A percentile compares a stretch with the other conserved stretches of the same genome.
Evolutionary conservation across 2,797 vertebrate genomes (phyloP).

Genomic region (Acrossocheilus wenchowensis): DNA sequence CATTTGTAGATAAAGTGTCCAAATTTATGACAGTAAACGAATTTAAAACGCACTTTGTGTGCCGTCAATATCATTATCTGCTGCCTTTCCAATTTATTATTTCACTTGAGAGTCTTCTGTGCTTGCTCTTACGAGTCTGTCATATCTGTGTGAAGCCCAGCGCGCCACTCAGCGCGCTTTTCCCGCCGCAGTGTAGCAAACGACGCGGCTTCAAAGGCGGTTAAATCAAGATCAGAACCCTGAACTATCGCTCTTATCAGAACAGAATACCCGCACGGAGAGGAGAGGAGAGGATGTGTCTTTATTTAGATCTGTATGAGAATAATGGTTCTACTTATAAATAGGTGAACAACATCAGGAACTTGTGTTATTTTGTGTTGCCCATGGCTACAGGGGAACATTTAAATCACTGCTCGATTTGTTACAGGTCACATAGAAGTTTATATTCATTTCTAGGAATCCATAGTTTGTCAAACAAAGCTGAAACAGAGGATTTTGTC

Average conservation of each 20-base stretch:
- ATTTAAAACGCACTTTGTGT: background rate
- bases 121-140: background rate
- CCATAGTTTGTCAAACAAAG: background rate
- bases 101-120: background rate
- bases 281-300: constrained; percentile 5
- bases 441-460: background rate
- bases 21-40: background rate
- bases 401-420: background rate
- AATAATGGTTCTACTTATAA: background rate
- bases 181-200: constrained; percentile 76
- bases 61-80: background rate
- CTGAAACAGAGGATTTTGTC: background rate
- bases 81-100: background rate
- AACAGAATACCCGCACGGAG: constrained; percentile 12
- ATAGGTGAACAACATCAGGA: constrained; percentile 13
- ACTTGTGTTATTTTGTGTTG: constrained; percentile 29
- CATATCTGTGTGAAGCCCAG: constrained; percentile 8
- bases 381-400: background rate
- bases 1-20: background rate
- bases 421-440: background rate
- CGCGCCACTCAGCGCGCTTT: constrained; percentile 79
- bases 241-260: background rate
- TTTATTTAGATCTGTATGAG: background rate
- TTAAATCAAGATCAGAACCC: constrained; percentile 69
- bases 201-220: constrained; percentile 82